Percentiles rank a stretch among this genome's conserved stretches.
Conservation (phyloP, 2,113 vertebrate species). For the Myocastor coypus region DNA sequence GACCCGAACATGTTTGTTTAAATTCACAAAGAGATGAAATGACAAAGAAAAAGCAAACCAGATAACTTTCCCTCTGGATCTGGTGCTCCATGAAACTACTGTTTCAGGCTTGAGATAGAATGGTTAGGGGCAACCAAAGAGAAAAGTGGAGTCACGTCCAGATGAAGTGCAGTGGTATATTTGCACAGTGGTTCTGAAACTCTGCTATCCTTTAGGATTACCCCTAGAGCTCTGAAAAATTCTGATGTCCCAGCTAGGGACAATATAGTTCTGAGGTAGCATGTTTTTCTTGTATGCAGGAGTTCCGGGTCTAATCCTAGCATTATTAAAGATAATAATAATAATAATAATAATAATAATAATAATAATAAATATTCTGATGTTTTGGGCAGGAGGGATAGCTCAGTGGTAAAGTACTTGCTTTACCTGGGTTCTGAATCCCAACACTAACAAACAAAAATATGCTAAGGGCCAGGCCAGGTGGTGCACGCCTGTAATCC, state of each 20-base stretch:
- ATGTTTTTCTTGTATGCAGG: background rate
- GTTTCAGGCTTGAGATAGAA: slow-evolving; percentile 39
- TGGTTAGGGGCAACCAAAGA: background rate
- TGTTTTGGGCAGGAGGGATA: background rate
- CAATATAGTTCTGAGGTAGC: background rate
- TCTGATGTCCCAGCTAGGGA: background rate
- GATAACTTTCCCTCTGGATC: background rate
- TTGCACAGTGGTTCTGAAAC: background rate
- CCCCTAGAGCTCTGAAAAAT: slow-evolving; percentile 20
- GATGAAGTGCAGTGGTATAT: background rate
- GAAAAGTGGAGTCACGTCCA: background rate
- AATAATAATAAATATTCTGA: no score
- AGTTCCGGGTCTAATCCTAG: background rate
- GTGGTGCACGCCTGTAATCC: background rate
- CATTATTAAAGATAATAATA: background rate
- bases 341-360: no score
- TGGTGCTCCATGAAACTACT: background rate
- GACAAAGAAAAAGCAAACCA: slow-evolving; percentile 47
- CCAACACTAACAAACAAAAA: background rate
- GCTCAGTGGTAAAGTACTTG: background rate
- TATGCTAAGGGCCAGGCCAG: background rate
- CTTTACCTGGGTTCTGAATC: background rate
- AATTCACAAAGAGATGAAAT: slow-evolving; percentile 58
- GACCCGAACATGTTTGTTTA: slow-evolving; percentile 55
- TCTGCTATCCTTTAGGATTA: background rate